Evolutionary conservation across 2,797 vertebrate genomes (phyloP).

Genomic region (Peromyscus eremicus): DNA sequence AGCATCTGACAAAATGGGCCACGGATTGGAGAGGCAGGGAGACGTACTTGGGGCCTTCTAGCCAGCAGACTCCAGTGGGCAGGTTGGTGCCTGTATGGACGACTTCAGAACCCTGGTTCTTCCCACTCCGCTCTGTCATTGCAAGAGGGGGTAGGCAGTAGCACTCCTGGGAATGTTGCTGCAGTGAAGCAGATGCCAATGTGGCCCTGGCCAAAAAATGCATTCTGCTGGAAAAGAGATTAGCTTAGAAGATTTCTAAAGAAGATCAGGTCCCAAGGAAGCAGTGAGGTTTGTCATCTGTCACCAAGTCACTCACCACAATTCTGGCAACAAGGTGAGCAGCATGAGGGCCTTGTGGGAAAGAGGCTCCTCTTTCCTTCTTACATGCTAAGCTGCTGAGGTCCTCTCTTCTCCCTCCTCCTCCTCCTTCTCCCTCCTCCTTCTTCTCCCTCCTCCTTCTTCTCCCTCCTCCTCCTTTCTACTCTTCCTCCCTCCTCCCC

Average conservation of each 20-base stretch:
- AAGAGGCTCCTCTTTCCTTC: background rate
- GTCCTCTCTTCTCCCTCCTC: background rate
- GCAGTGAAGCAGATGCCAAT: background rate
- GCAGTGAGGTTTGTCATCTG: background rate
- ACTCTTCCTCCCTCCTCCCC: background rate
- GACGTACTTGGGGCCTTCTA: background rate
- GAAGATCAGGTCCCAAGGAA: background rate
- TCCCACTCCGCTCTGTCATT: background rate
- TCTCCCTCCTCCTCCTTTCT: background rate
- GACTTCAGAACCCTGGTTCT: background rate
- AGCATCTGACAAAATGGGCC: no score
- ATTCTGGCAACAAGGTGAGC: background rate
- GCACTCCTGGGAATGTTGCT: rapidly evolving
- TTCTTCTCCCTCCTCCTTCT: background rate
- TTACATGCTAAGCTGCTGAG: background rate
- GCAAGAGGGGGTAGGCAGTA: background rate
- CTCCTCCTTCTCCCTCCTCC: background rate
- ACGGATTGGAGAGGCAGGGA: background rate
- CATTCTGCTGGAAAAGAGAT: background rate
- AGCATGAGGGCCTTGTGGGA: background rate
- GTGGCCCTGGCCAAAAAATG: background rate
- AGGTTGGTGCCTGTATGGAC: background rate
- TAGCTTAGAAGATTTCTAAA: background rate
- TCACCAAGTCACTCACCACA: rapidly evolving
- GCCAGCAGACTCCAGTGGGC: background rate